Evolutionary conservation across 2,113 vertebrate species (phyloP).

Genomic region (Ictidomys tridecemlineatus): DNA sequence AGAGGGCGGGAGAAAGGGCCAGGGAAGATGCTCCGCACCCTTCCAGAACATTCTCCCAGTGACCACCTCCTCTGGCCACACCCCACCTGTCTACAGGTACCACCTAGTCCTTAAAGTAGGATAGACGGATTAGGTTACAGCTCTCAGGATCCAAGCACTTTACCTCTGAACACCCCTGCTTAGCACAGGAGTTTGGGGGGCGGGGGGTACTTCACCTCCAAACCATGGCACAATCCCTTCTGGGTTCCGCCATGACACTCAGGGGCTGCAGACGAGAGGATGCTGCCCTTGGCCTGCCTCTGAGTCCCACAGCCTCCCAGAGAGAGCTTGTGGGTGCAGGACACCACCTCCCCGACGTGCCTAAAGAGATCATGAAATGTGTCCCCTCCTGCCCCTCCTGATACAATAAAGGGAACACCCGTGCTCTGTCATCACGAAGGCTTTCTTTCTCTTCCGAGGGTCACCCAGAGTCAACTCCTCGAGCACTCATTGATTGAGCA

Average conservation of each 20-base stretch:
- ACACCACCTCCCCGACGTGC: not conserved
- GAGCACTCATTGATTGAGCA: not conserved
- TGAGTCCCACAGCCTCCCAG: slow-evolving; percentile 12
- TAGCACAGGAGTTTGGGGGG: too few species aligned
- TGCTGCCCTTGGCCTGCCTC: not conserved
- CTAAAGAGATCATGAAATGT: not conserved
- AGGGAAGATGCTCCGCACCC: too few species aligned
- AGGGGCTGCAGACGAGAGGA: not conserved
- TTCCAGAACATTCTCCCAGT: too few species aligned
- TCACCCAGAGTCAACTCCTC: not conserved
- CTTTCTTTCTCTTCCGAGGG: not conserved
- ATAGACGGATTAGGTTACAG: too few species aligned
- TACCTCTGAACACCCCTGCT: too few species aligned
- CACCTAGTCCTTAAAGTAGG: too few species aligned
- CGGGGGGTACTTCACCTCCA: too few species aligned
- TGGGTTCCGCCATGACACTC: not conserved
- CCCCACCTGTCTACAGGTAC: too few species aligned
- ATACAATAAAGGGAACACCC: not conserved
- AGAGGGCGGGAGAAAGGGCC: too few species aligned
- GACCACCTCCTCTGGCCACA: too few species aligned
- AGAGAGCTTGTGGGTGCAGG: not conserved
- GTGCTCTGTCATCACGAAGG: not conserved
- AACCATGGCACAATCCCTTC: not conserved
- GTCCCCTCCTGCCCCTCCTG: not conserved
- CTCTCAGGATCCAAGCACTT: too few species aligned